Evolutionary conservation across 2,113 vertebrate genomes (phyloP).

Genomic region (Protobothrops flavoviridis): DNA sequence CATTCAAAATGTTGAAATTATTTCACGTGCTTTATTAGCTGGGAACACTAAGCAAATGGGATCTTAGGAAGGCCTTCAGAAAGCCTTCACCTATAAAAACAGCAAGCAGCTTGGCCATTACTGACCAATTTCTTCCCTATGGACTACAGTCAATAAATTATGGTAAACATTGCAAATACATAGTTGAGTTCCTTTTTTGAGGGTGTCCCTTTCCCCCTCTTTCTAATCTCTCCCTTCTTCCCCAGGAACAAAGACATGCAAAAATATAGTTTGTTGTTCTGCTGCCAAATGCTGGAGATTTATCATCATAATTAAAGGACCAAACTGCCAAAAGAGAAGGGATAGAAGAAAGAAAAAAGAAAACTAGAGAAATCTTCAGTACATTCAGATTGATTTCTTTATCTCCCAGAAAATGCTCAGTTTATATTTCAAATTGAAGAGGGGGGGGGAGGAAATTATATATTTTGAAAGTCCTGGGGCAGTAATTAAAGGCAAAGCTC

Average conservation of each 20-base stretch:
- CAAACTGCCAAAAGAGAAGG: slow-evolving; percentile 46
- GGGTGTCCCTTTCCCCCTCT: slow-evolving; percentile 35
- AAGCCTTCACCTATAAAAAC: slow-evolving; percentile 10
- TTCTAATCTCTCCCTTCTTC: slow-evolving; percentile 4
- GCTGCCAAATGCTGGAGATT: slow-evolving; percentile 58
- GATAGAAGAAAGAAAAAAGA: neutral
- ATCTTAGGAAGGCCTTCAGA: neutral
- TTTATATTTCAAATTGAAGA: slow-evolving; percentile 57
- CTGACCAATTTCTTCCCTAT: neutral
- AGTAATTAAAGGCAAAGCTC: slow-evolving; percentile 56
- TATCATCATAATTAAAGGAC: slow-evolving; percentile 66
- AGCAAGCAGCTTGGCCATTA: slow-evolving; percentile 16
- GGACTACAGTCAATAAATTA: slow-evolving; percentile 36
- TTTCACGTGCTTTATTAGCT: neutral
- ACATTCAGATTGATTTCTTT: slow-evolving; percentile 49
- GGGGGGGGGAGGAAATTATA: slow-evolving; percentile 14
- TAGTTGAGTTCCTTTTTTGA: slow-evolving; percentile 43
- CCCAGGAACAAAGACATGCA: slow-evolving; percentile 49
- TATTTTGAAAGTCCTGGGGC: slow-evolving; percentile 44
- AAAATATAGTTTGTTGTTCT: slow-evolving; percentile 53
- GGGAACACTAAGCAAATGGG: neutral
- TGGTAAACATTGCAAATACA: slow-evolving; percentile 32
- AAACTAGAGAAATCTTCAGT: slow-evolving; percentile 20
- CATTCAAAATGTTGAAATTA: neutral
- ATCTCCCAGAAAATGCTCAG: slow-evolving; percentile 47